Percentiles rank a stretch among this genome's conserved stretches.
phyloP scores from a whole-genome alignment of 2,888 invertebrate genomes.

The Hirtodrosophila trivittata region DNA sequence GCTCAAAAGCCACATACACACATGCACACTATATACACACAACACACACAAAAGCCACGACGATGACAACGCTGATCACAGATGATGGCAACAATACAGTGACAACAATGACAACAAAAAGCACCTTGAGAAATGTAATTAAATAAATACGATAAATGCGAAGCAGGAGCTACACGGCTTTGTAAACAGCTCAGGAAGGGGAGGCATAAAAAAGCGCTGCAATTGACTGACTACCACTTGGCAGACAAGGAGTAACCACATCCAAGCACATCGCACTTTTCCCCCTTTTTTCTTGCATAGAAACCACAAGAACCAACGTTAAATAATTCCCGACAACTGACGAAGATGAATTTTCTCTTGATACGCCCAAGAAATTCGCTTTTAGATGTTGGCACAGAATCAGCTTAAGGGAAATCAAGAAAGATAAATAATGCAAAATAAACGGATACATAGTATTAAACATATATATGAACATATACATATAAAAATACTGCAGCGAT shows the following conservation, averaged over 20 bases:
- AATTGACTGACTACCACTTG: background rate
- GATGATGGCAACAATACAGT: slow-evolving; percentile 30
- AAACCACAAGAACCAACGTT: slow-evolving; percentile 3
- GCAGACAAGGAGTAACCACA: background rate
- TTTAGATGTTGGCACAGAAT: slow-evolving; percentile 21
- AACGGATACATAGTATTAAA: background rate
- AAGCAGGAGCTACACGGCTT: background rate
- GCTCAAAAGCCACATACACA: slow-evolving; percentile 18
- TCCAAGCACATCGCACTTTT: background rate
- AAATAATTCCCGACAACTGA: slow-evolving; percentile 32
- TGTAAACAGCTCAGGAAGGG: background rate
- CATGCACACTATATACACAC: background rate
- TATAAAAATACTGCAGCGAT: slow-evolving; percentile 1
- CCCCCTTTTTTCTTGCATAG: background rate
- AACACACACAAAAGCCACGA: slow-evolving; percentile 14
- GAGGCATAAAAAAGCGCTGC: background rate
- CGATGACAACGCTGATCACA: slow-evolving; percentile 41
- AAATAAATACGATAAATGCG: slow-evolving; percentile 42
- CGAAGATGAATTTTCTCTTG: slow-evolving; percentile 62
- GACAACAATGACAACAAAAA: slow-evolving; percentile 25
- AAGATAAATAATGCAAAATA: slow-evolving; percentile 33
- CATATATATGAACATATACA: slow-evolving; percentile 4
- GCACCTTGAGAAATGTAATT: slow-evolving; percentile 72
- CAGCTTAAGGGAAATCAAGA: slow-evolving; percentile 21
- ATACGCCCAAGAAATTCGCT: slow-evolving; percentile 27